phyloP scores from a whole-genome alignment of 1,140 invertebrate genomes.

The Listronotus bonariensis region DNA sequence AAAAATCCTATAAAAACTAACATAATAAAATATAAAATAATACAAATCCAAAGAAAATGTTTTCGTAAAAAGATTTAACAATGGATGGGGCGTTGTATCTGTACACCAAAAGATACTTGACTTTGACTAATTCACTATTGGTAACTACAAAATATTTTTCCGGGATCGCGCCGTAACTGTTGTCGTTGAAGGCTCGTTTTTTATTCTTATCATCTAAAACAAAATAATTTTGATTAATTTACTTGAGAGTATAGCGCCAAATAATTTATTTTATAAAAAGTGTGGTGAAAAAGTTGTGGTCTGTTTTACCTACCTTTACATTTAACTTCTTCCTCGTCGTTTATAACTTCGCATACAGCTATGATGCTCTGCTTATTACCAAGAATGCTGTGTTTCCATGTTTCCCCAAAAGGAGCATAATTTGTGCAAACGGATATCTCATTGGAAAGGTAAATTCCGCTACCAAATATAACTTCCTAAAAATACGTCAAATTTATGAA shows the following conservation, averaged over 20 bases:
- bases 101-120: constrained; percentile 80
- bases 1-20: constrained; percentile 36
- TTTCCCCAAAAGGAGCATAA: constrained; percentile 71
- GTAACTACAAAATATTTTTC: constrained; percentile 75
- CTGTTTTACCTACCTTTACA: constrained; percentile 46
- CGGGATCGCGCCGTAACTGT: constrained; percentile 64
- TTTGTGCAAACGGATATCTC: constrained; percentile 71
- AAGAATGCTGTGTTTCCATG: constrained; percentile 74
- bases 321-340: constrained; percentile 67
- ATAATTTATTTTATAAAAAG: no score
- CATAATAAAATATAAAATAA: constrained; percentile 38
- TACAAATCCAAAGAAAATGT: constrained; percentile 31
- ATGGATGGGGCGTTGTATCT: constrained; percentile 55
- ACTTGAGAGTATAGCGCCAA: no score
- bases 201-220: constrained; percentile 50
- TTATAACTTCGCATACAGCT: constrained; percentile 77
- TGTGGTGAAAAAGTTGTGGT: no score
- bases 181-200: constrained; percentile 52
- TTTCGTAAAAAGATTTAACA: constrained; percentile 32
- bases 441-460: constrained; percentile 76
- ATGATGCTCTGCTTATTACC: constrained; percentile 75
- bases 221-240: constrained; percentile 2
- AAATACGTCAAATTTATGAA: constrained; percentile 45
- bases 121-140: constrained; percentile 75
- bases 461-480: constrained; percentile 71